Base-by-base conservation (phyloP, 2,797 vertebrate species). In the Echeneis naucrates region DNA sequence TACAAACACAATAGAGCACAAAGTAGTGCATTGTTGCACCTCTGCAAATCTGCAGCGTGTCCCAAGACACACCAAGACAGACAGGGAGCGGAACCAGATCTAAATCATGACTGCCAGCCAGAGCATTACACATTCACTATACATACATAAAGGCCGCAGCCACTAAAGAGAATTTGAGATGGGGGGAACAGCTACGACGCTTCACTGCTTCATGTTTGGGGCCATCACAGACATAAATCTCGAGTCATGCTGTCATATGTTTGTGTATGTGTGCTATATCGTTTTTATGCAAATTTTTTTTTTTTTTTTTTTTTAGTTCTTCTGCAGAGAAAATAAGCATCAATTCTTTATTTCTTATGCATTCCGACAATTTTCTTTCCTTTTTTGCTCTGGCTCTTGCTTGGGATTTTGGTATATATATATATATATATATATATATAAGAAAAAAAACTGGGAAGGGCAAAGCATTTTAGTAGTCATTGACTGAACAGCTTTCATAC, bases 11-110 rank as follows among this genome's bases (percentile, higher is more conserved):
- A 54, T 58, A 44, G 81, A 76, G 80, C 53, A 52, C 71, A 74
- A 70, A 75, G 73, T 55, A 70, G 58, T 68, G 48, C 67, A 71
- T 82, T 77, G 66, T 80, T 78, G 76, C 60, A 65, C 55, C 38
- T 83, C 60, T 81, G 77, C 65, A 75, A 66, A 83, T 88, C 57
- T 87, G 66, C 63, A 75, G 67, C 62, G 33, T 27, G 40, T n/a
- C n/a, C n/a, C n/a, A n/a, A n/a, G n/a, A 23, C 66, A 82, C 56
- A 62, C 71, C 50, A 47, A 51, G 63, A 67, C 61, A 69, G 68
- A 66, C 45, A 56, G 40, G 76, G 37, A 77, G 33, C 6, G 19
- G 17, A 80, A 56, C 1, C 61, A 77, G 65, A 86, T 84, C 73
- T 79, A 83, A 86, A 78, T 74, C 77, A 48, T 26, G 56, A 52